Base-by-base conservation (phyloP, 1,140 invertebrate genomes). In the Sitobion miscanthi region DNA sequence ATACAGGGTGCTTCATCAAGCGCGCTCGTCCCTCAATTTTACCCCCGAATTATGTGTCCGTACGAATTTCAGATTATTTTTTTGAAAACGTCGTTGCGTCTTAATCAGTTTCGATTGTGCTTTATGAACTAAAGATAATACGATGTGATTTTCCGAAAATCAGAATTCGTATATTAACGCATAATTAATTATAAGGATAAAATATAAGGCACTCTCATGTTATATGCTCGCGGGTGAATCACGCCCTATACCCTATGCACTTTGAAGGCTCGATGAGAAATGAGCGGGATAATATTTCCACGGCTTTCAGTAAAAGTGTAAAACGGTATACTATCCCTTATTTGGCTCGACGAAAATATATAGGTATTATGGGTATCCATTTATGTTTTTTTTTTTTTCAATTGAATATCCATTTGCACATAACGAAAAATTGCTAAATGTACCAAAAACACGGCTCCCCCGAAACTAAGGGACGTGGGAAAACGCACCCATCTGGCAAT, bases 391-490 rank as follows among this genome's bases (percentile, higher is more conserved):
- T 45, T 45, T 87, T 45, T 45, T 87, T 88, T 35, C 30, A 52
- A 52, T 52, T 9, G 87, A 47, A 20, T 86, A 0, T 86, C 42
- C 14, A 47, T 86, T 47, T 86, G 47, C 25, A 86, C 62, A 77
- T 35, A 77, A 77, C 87, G 47, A 88, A 88, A 88, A 54, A 54
- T 89, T 54, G 49, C 87, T 89, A 54, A 89, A 89, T 89, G 49
- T 89, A 89, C 87, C 49, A 57, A 57, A 89, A 89, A 89, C 49
- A 57, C 21, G 35, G 17, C 21, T 54, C 38, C 38, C 7, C 17
- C n/a, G 21, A 89, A 89, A 89, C 87, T 57, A 38, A 38, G 49
- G n/a, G 49, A 89, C 20, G 49, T 57, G 49, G 1, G n/a, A 54
- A 89, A 57, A 54, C 47, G 30, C 20, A 87, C 17, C 35, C 47